These are phyloP conservation scores for Ceratoteleas bidentatus DNA, from an alignment of 1,140 invertebrate species.

Conservation along the genomic window DNA sequence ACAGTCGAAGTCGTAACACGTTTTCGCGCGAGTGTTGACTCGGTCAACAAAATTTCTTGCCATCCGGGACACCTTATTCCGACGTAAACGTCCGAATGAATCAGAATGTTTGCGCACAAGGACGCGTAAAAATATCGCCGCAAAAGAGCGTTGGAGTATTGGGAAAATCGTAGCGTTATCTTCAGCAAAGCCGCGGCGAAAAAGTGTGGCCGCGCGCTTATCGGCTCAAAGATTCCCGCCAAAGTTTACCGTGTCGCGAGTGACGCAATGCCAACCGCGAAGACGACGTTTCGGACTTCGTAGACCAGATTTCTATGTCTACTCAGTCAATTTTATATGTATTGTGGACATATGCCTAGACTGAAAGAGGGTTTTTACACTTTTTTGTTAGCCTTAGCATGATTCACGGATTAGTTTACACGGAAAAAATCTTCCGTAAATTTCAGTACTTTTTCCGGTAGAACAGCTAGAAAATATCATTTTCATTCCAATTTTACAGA, in stretches of 20 bases:
- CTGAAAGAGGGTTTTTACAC: not conserved
- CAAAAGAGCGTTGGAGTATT: constrained; percentile 23
- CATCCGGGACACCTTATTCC: constrained; percentile 54
- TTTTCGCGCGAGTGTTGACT: constrained; percentile 41
- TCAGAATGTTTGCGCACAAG: constrained; percentile 61
- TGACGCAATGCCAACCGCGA: constrained; percentile 48
- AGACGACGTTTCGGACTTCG: constrained; percentile 18
- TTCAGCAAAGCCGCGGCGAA: constrained; percentile 45
- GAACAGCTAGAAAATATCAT: too few relatives aligned
- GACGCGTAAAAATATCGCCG: constrained; percentile 55
- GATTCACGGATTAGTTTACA: constrained; percentile 17
- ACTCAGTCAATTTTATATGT: constrained; percentile 47
- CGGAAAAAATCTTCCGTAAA: too few relatives aligned
- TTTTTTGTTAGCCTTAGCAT: constrained; percentile 41
- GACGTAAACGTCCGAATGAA: constrained; percentile 52
- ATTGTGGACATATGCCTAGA: constrained; percentile 49
- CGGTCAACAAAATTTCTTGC: constrained; percentile 47
- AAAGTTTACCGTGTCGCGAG: constrained; percentile 43
- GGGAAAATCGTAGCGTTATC: constrained; percentile 61
- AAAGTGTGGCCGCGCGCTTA: constrained; percentile 12
- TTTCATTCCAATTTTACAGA: too few relatives aligned
- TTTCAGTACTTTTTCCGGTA: too few relatives aligned
- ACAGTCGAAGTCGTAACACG: too few relatives aligned
- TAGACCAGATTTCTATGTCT: constrained; percentile 57
- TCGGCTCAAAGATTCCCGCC: constrained; percentile 40